These are phyloP conservation scores for Hippolais icterina DNA, from an alignment of 2,113 vertebrate genomes.

Conservation along the genomic window DNA sequence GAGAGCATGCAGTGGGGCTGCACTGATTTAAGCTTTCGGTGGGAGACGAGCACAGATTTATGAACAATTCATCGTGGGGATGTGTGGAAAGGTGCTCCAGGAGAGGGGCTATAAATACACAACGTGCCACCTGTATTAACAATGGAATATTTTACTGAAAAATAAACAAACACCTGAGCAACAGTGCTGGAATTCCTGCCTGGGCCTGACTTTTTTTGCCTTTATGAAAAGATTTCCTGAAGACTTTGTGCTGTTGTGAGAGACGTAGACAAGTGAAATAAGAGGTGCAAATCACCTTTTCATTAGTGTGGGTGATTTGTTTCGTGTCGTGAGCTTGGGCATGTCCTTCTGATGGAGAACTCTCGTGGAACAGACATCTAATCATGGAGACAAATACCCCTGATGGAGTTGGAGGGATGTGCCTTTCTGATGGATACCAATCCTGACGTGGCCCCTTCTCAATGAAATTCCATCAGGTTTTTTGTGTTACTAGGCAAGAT, in stretches of 20 bases:
- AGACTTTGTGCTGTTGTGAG: background rate
- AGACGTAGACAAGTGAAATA: background rate
- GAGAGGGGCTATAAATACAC: background rate
- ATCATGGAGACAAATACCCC: conserved; percentile 43
- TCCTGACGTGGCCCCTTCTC: background rate
- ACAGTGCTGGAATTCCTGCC: background rate
- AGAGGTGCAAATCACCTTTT: background rate
- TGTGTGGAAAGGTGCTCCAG: background rate
- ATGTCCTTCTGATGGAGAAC: conserved; percentile 16
- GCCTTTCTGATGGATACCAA: conserved; percentile 9
- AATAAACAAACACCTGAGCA: background rate
- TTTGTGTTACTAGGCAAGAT: background rate
- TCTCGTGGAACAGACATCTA: conserved; percentile 7
- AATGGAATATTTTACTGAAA: background rate
- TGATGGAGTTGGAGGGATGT: background rate
- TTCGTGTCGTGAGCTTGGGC: conserved; percentile 13
- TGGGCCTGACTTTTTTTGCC: background rate
- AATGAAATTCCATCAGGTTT: conserved; percentile 1
- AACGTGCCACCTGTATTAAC: background rate
- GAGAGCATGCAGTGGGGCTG: background rate
- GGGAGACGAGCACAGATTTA: background rate
- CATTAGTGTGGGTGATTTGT: background rate
- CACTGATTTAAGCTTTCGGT: background rate
- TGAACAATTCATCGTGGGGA: background rate
- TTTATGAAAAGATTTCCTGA: background rate